A percentile compares a stretch with the other conserved stretches of the same genome.
Evolutionary conservation across 1,140 invertebrate species (phyloP).

Genomic region (Bombus confusus): DNA sequence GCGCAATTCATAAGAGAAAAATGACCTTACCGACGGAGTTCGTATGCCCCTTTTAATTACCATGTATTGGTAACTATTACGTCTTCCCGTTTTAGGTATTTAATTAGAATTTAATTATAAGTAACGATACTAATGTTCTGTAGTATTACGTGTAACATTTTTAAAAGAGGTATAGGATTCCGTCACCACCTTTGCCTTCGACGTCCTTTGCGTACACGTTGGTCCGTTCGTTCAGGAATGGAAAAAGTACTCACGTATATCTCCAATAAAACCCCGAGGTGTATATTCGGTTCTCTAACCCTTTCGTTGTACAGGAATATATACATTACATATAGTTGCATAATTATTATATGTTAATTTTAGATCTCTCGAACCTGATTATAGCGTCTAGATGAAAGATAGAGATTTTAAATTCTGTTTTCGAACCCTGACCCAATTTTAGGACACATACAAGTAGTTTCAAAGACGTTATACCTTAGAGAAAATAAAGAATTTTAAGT

Average conservation of each 20-base stretch:
- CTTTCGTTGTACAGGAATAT: not conserved
- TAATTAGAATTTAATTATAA: not conserved
- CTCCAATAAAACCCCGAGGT: not conserved
- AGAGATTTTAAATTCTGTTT: not conserved
- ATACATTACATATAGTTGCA: not conserved
- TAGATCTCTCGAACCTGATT: not conserved
- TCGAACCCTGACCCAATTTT: not conserved
- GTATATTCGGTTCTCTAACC: not conserved
- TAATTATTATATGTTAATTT: not conserved
- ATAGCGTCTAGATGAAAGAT: not conserved
- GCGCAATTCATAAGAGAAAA: constrained; percentile 25
- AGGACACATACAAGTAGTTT: not conserved
- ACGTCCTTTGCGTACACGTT: constrained; percentile 18
- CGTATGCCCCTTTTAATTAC: not conserved
- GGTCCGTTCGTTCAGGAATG: not conserved
- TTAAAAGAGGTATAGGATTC: not conserved
- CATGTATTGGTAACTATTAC: not conserved
- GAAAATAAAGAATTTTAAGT: not conserved
- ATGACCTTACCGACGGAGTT: constrained; percentile 46
- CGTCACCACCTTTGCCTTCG: not conserved
- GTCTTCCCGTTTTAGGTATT: not conserved
- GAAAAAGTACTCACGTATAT: constrained; percentile 21
- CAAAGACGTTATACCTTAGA: not conserved
- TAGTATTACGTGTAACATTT: not conserved
- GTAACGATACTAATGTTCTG: too few relatives aligned